Base-by-base conservation (phyloP, 2,888 invertebrate genomes). In the Lepas anatifera region DNA sequence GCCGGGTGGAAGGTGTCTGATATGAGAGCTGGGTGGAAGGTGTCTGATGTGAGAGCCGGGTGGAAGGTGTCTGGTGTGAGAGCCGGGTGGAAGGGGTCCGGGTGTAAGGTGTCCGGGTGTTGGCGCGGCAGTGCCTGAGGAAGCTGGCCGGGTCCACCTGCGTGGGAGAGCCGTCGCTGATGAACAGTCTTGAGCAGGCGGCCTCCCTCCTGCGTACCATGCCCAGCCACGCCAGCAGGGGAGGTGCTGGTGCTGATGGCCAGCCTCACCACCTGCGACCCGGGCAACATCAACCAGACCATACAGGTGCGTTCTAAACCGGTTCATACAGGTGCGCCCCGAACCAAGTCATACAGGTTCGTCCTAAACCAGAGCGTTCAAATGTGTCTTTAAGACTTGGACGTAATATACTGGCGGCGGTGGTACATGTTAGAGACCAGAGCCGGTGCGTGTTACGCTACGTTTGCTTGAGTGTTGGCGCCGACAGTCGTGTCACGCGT, bases 201-300 rank as follows among this genome's bases (percentile, higher is more conserved):
- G 81, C 89, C 18, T 86, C 90, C 75, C 89, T 91, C 0, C 83
- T 99, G 18, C 89, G 88, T 78, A 87, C 94, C 69, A 85, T 98
- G 75, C 98, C 99, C 0, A 87, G 89, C 0, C 98, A 99, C 82
- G 92, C 96, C 0, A 97, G 97, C 71, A 84, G 95, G n/a, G 75
- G 99, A 99, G 83, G 85, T 99, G 43, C 83, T 99, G 13, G 84
- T 97, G 3, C 84, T 99, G 35, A 89, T 95, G 83, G 95, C 93
- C 3, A 95, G 96, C 75, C 83, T 99, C 35, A 96, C 97, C 0
- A 95, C 97, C 0, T 97, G 98, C 79, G 99, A 99, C 82, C 98
- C 98, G 2, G 88, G 90, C 27, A 95, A 98, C 78, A 94, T 99
- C 52, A 87, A 85, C 74, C 83, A 84, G 70, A 95, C 95, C 11